Conservation (phyloP, 2,797 vertebrate genomes). For the Siniperca scherzeri region DNA sequence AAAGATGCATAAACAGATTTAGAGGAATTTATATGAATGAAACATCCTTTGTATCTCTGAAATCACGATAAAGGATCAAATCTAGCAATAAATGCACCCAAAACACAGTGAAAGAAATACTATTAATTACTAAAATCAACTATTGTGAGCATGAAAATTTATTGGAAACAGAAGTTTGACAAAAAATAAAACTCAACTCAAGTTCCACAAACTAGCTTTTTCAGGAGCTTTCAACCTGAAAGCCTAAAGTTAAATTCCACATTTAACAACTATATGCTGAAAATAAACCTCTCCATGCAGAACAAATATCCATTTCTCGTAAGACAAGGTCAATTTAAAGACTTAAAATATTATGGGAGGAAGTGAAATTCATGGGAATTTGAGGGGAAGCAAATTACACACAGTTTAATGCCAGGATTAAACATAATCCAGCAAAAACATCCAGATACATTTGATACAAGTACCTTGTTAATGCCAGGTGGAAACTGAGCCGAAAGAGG, state of each 20-base stretch:
- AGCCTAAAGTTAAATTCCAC: background rate
- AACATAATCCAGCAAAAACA: slow-evolving; percentile 35
- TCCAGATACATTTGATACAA: background rate
- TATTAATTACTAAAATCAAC: background rate
- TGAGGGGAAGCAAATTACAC: background rate
- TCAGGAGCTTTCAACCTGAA: background rate
- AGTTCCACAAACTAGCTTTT: background rate
- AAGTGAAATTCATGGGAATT: background rate
- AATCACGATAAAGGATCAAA: background rate
- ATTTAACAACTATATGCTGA: background rate
- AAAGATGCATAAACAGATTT: background rate
- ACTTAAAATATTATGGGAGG: background rate
- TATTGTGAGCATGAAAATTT: background rate
- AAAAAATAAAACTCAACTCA: background rate
- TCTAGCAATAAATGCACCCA: background rate
- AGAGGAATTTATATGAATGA: background rate
- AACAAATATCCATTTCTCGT: background rate
- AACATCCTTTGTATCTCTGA: background rate
- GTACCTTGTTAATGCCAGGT: slow-evolving; percentile 1
- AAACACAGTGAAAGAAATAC: background rate
- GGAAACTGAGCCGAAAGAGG: slow-evolving; percentile 39
- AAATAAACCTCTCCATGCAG: background rate
- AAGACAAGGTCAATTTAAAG: background rate
- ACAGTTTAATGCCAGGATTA: slow-evolving; percentile 33
- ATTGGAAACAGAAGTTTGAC: background rate